Evolutionary conservation across 30 jellyfish, hydroid and myxozoan genomes (phyloP).

Genomic region (Turritopsis dohrnii): DNA sequence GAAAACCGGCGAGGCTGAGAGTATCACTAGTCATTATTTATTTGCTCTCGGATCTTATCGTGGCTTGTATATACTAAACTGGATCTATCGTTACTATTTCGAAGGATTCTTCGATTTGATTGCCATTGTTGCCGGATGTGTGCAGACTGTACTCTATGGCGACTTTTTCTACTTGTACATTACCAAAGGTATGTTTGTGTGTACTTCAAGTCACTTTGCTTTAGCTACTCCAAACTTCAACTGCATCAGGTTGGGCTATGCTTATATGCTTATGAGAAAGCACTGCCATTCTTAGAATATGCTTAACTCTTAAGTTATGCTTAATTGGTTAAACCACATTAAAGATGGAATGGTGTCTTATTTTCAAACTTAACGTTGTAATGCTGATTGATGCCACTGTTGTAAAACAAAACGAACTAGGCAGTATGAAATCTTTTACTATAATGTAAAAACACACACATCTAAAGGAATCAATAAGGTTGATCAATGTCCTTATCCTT

Average conservation of each 20-base stretch:
- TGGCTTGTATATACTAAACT: constrained; percentile 81
- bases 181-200: constrained; percentile 66
- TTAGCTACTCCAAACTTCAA: not conserved
- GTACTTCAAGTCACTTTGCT: not conserved
- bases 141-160: constrained; percentile 89
- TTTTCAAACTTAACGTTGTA: too few relatives aligned
- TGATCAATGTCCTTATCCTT: too few relatives aligned
- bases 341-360: too few relatives aligned
- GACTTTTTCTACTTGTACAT: constrained; percentile 96
- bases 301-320: too few relatives aligned
- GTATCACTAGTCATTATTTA: constrained; percentile 93
- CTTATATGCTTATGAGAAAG: not conserved
- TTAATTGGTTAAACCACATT: too few relatives aligned
- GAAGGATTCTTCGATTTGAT: constrained; percentile 92
- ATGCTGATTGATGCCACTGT: too few relatives aligned
- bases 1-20: constrained; percentile 98
- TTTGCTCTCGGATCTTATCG: constrained; percentile 98
- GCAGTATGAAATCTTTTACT: too few relatives aligned
- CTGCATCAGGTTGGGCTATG: not conserved
- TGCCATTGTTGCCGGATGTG: constrained; percentile 98
- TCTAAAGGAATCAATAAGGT: too few relatives aligned
- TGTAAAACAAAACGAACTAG: too few relatives aligned
- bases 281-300: too few relatives aligned
- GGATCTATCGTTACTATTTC: constrained; percentile 88
- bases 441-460: too few relatives aligned